Base-by-base conservation (phyloP, 2,888 invertebrate species). In the Bombylius major region DNA sequence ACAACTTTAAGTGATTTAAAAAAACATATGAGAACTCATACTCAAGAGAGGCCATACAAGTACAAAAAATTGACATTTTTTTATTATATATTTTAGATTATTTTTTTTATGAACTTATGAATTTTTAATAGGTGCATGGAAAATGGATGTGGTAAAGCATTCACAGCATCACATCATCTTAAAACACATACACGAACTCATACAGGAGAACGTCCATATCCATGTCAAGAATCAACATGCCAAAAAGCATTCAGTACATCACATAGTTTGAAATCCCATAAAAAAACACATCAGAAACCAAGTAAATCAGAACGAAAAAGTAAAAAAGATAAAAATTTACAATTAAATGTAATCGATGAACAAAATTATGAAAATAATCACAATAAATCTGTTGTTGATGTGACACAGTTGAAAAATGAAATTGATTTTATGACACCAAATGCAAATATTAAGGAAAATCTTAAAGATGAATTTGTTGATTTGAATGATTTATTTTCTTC, bases 1-100 rank as follows among this genome's bases (percentile, higher is more conserved):
- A 96, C 95, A 9, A 96, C 95, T 23, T 78, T 91, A 60, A 93
- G 93, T 72, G 95, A 96, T 76, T 80, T 95, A 64, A 90, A 93
- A 76, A 96, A 96, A 79, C 96, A 96, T 72, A 83, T 84, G 65
- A 81, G 94, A 58, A 93, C 91, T 33, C 95, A 95, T 68, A 93
- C 94, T 14, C 88, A 93, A 70, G 93, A 94, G 74, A 79, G 89
- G 65, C 90, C 90, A 0, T 91, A 88, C 75, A 89, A 84, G 87
- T 88, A 76, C 76, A n/a, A 7, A 5, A n/a, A 14, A 5, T 11
- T 42, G 9, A 11, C 50, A 54, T 58, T 51, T 45, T 45, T 45
- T 50, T 56, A 34, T 47, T 48, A 23, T 4, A 45, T 23, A 44
- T 13, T 31, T 12, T 32, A 45, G 12, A 47, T 31, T 33, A 5